Evolutionary conservation across 2,888 invertebrate species (phyloP).

Genomic region (Carterocephalus palaemon): DNA sequence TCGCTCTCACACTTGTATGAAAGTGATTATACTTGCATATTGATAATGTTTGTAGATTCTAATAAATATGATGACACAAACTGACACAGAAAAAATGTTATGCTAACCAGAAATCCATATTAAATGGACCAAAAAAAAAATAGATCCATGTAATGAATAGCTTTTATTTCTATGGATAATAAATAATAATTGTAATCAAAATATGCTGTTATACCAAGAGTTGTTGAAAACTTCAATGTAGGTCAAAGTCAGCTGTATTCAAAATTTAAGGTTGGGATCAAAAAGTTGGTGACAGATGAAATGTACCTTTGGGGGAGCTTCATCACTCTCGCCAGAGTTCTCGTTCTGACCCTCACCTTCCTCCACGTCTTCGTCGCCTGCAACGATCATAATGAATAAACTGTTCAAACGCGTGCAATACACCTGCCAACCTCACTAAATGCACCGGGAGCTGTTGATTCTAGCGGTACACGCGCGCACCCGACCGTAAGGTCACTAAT

Average conservation of each 20-base stretch:
- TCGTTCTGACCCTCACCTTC: conserved; percentile 83
- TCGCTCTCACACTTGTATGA: too few relatives aligned
- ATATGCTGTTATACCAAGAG: conserved; percentile 9
- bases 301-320: conserved; percentile 79
- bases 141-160: background rate
- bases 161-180: background rate
- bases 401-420: conserved; percentile 57
- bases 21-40: too few relatives aligned
- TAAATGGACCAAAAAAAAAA: too few relatives aligned
- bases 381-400: conserved; percentile 57
- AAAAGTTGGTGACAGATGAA: background rate
- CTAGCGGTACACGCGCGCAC: conserved; percentile 54
- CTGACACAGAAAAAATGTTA: too few relatives aligned
- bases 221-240: conserved; percentile 19
- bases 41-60: too few relatives aligned
- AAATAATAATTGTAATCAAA: conserved; percentile 1
- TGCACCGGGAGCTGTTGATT: conserved; percentile 45
- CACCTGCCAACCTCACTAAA: conserved; percentile 49
- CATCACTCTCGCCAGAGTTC: conserved; percentile 87
- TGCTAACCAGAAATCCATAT: too few relatives aligned
- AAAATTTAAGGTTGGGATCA: background rate
- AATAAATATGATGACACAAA: too few relatives aligned
- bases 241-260: conserved; percentile 20
- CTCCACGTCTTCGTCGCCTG: conserved; percentile 84
- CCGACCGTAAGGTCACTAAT: conserved; percentile 81